A percentile compares a stretch with the other conserved stretches of the same genome.
Evolutionary conservation across 2,797 vertebrate genomes (phyloP).

Genomic region (Thamnophis elegans): DNA sequence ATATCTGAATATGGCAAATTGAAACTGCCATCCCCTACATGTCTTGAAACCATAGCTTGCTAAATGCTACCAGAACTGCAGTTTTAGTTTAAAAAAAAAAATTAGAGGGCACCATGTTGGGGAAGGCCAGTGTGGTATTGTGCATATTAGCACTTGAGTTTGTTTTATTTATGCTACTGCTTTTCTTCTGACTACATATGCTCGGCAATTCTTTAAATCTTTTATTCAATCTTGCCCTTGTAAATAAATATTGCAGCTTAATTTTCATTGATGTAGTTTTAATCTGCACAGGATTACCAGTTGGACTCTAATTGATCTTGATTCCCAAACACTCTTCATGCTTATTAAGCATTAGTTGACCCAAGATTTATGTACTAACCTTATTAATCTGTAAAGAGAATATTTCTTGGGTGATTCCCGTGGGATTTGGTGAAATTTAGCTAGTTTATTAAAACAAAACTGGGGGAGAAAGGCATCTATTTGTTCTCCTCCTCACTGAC

Average conservation of each 20-base stretch:
- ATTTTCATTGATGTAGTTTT: conserved; percentile 39
- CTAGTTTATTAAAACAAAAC: conserved; percentile 9
- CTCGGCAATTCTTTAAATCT: conserved; percentile 28
- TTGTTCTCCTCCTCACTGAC: neutral
- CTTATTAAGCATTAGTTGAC: conserved; percentile 28
- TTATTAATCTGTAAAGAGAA: conserved; percentile 49
- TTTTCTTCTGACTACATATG: conserved; percentile 19
- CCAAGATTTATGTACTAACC: conserved; percentile 44
- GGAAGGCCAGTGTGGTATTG: neutral
- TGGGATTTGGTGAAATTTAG: conserved; percentile 29
- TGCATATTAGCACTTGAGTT: neutral
- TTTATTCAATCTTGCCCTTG: conserved; percentile 39
- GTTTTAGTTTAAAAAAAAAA: neutral
- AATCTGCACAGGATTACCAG: conserved; percentile 53
- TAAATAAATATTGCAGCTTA: conserved; percentile 42
- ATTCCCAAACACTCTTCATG: conserved; percentile 32
- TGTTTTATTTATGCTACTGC: neutral
- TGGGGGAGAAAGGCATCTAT: neutral
- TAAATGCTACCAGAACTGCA: neutral
- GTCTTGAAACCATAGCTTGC: neutral
- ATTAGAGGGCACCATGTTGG: neutral
- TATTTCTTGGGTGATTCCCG: conserved; percentile 49
- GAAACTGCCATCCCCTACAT: neutral
- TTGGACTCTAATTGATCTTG: conserved; percentile 49
- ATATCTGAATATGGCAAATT: neutral